Percentiles rank a stretch among this genome's conserved stretches.
These are phyloP conservation scores for Dynastes maya DNA, from an alignment of 2,888 invertebrate genomes.

Conservation along the genomic window DNA sequence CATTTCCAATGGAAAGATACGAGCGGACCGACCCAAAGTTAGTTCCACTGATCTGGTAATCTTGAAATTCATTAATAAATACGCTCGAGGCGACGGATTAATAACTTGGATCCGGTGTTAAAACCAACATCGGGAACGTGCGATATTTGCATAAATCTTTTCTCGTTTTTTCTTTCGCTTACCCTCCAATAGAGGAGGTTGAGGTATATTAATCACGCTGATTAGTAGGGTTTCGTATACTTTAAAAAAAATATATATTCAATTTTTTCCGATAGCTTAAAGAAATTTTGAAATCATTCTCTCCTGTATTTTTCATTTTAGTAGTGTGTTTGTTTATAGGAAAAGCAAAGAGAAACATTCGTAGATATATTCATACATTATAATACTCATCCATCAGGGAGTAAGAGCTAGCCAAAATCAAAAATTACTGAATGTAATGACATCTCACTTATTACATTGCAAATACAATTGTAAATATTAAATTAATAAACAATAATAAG, in stretches of 20 bases:
- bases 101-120: constrained; percentile 58
- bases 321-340: too few species aligned
- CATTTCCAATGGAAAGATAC: constrained; percentile 18
- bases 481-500: too few species aligned
- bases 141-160: constrained; percentile 58
- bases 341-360: too few species aligned
- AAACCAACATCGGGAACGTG: constrained; percentile 53
- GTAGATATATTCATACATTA: too few species aligned
- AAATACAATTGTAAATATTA: too few species aligned
- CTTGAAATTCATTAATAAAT: constrained; percentile 60
- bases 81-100: constrained; percentile 57
- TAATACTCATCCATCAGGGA: too few species aligned
- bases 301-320: too few species aligned
- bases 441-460: too few species aligned
- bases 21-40: constrained; percentile 16
- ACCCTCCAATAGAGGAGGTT: neutral
- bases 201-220: constrained; percentile 20
- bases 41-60: constrained; percentile 49
- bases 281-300: too few species aligned
- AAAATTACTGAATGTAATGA: too few species aligned
- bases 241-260: neutral
- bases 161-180: constrained; percentile 40
- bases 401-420: too few species aligned
- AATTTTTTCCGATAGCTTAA: neutral
- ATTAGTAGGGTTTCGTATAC: constrained; percentile 9